phyloP scores from a whole-genome alignment of 2,113 vertebrate species.

The Eretmochelys imbricata region DNA sequence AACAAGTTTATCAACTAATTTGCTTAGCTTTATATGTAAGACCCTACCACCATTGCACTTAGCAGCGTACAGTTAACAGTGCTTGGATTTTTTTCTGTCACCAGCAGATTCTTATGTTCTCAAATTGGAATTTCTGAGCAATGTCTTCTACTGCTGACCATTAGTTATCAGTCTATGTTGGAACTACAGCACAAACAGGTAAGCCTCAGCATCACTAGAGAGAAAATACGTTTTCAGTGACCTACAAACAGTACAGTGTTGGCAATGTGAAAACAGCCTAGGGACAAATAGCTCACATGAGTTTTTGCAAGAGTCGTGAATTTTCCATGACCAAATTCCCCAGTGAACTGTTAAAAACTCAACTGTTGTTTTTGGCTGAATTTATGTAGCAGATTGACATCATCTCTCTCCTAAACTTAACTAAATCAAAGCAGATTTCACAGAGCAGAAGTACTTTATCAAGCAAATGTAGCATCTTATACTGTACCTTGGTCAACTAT shows the following conservation, averaged over 20 bases:
- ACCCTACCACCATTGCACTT: neutral
- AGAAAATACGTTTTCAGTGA: constrained; percentile 41
- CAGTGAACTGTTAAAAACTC: constrained; percentile 54
- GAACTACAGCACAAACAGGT: neutral
- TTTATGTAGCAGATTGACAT: constrained; percentile 63
- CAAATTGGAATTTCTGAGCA: neutral
- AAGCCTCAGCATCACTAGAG: neutral
- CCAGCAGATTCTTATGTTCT: neutral
- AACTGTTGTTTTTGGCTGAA: constrained; percentile 59
- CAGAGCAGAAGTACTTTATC: constrained; percentile 30
- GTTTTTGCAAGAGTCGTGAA: constrained; percentile 59
- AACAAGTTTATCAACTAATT: neutral
- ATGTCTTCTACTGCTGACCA: neutral
- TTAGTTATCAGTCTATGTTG: neutral
- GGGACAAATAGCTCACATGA: constrained; percentile 54
- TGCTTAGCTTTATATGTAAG: fast-evolving
- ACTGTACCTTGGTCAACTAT: neutral
- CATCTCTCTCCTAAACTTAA: constrained; percentile 54
- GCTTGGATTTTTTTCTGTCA: neutral
- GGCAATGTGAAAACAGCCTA: constrained; percentile 34
- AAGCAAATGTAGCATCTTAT: neutral
- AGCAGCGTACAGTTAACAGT: neutral
- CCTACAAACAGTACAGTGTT: neutral
- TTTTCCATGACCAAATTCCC: constrained; percentile 71
- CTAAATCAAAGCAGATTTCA: constrained; percentile 59